These are phyloP conservation scores for Drosophila bipectinata DNA, from an alignment of 1,140 invertebrate genomes.

Conservation along the genomic window DNA sequence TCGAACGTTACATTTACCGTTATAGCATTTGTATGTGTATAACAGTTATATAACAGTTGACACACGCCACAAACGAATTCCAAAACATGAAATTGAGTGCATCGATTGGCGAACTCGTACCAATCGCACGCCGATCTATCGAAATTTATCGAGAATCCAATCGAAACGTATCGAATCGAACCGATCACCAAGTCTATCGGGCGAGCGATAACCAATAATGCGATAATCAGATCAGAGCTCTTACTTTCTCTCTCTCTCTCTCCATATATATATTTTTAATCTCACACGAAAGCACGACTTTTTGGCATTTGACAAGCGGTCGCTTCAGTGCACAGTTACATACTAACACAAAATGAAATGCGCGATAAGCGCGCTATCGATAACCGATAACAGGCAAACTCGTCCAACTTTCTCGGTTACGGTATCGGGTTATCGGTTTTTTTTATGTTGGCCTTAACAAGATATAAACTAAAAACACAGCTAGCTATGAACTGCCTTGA, in stretches of 20 bases:
- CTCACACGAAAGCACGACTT: conserved; percentile 25
- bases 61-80: conserved; percentile 39
- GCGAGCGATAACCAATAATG: conserved; percentile 32
- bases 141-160: neutral
- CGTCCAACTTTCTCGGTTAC: neutral
- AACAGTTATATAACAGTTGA: conserved; percentile 27
- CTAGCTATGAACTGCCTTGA: conserved; percentile 26
- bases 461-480: neutral
- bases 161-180: conserved; percentile 15
- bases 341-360: neutral
- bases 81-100: conserved; percentile 5
- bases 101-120: conserved; percentile 24
- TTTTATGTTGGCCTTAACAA: conserved; percentile 6
- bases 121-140: neutral
- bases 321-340: conserved; percentile 37
- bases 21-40: conserved; percentile 35
- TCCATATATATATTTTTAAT: conserved; percentile 8
- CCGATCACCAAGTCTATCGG: conserved; percentile 18
- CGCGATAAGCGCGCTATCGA: neutral
- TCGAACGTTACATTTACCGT: conserved; percentile 53
- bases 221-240: conserved; percentile 16
- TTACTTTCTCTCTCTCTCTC: conserved; percentile 15
- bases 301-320: conserved; percentile 44
- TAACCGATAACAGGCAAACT: conserved; percentile 8
- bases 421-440: neutral